These are phyloP conservation scores for Cheilosia pagana DNA, from an alignment of 2,888 invertebrate genomes.

Conservation along the genomic window DNA sequence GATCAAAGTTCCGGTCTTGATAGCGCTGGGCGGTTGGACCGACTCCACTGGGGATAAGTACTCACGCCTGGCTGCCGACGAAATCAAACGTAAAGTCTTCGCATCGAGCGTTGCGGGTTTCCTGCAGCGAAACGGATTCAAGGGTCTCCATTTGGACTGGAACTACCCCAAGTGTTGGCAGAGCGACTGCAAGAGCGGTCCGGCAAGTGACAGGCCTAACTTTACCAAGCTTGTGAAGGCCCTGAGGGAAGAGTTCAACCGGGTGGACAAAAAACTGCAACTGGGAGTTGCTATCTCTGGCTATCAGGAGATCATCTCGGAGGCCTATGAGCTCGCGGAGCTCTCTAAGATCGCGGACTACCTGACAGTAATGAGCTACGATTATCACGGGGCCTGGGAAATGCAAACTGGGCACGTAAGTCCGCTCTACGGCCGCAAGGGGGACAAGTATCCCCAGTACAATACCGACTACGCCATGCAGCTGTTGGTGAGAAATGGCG, in stretches of 20 bases:
- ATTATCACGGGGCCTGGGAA: constrained; percentile 96
- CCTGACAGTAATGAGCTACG: constrained; percentile 93
- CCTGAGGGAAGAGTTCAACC: constrained; percentile 80
- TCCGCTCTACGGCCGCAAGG: constrained; percentile 87
- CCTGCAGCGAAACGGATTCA: constrained; percentile 90
- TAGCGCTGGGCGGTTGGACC: constrained; percentile 98
- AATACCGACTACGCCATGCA: constrained; percentile 93
- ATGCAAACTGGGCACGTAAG: constrained; percentile 91
- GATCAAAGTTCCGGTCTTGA: constrained; percentile 87
- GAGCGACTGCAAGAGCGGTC: constrained; percentile 93
- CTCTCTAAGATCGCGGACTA: constrained; percentile 90
- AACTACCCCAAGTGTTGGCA: constrained; percentile 98
- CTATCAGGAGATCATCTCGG: constrained; percentile 94
- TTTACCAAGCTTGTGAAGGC: constrained; percentile 90
- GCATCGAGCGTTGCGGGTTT: constrained; percentile 89
- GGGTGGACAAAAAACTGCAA: constrained; percentile 85
- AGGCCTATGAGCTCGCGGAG: constrained; percentile 91
- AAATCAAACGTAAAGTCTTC: constrained; percentile 88
- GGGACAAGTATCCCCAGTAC: constrained; percentile 90
- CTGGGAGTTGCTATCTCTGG: constrained; percentile 94
- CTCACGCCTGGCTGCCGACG: constrained; percentile 89
- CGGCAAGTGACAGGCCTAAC: constrained; percentile 90
- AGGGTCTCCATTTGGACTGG: constrained; percentile 96
- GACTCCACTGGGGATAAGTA: constrained; percentile 95
- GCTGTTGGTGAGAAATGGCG: constrained; percentile 89